phyloP scores from a whole-genome alignment of 2,888 invertebrate genomes.

The Eupeodes luniger region DNA sequence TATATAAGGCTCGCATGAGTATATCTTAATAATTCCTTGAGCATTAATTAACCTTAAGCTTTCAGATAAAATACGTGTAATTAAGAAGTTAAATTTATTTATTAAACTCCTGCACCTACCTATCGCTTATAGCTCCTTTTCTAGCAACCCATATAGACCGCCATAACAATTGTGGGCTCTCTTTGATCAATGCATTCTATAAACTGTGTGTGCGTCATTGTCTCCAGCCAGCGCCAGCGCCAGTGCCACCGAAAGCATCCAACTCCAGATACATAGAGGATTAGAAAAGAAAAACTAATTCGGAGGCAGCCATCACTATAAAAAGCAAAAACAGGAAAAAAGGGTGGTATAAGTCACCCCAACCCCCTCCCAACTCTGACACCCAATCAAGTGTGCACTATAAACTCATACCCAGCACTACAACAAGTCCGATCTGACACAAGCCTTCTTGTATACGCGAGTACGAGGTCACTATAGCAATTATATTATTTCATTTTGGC shows the following conservation, averaged over 20 bases:
- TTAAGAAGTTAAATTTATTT: not conserved
- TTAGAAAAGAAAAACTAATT: constrained; percentile 33
- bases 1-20: not conserved
- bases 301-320: constrained; percentile 1
- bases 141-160: not conserved
- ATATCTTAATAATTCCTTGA: not conserved
- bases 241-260: not conserved
- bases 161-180: not conserved
- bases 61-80: not conserved
- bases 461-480: constrained; percentile 71
- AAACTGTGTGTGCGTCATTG: constrained; percentile 29
- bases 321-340: not conserved
- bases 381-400: not conserved
- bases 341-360: not conserved
- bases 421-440: constrained; percentile 14
- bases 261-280: not conserved
- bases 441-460: constrained; percentile 32
- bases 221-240: constrained; percentile 50
- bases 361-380: not conserved
- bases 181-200: not conserved
- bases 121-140: not conserved
- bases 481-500: constrained; percentile 73
- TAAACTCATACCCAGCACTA: constrained; percentile 21
- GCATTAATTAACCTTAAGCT: not conserved
- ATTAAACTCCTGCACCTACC: not conserved